Conservation (phyloP, 2,113 vertebrate genomes). For the Antennarius striatus region DNA sequence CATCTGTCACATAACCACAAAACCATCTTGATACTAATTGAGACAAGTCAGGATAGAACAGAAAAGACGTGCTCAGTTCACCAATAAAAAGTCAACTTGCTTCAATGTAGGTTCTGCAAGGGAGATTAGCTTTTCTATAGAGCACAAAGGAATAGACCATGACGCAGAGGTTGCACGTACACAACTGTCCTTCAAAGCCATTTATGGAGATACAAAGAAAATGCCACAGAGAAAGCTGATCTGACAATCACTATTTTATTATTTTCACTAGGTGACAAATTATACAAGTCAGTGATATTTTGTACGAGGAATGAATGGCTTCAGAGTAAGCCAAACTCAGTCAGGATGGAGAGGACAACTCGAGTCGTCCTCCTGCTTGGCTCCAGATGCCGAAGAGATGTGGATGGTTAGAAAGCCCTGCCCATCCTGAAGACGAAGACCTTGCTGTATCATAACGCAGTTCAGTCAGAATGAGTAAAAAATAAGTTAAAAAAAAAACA, state of each 20-base stretch:
- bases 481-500: slow-evolving; percentile 36
- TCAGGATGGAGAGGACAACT: slow-evolving; percentile 55
- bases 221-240: slow-evolving; percentile 74
- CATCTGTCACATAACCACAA: slow-evolving; percentile 42
- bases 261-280: slow-evolving; percentile 65
- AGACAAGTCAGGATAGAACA: slow-evolving; percentile 38
- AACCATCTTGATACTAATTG: slow-evolving; percentile 29
- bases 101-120: slow-evolving; percentile 39
- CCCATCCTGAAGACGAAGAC: slow-evolving; percentile 63
- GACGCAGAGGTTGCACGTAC: slow-evolving; percentile 74
- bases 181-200: slow-evolving; percentile 78
- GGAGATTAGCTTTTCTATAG: slow-evolving; percentile 49
- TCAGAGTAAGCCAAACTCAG: slow-evolving; percentile 47
- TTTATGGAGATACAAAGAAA: slow-evolving; percentile 71
- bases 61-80: slow-evolving; percentile 33
- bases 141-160: slow-evolving; percentile 71
- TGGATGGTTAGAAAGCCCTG: slow-evolving; percentile 62
- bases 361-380: slow-evolving; percentile 52
- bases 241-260: slow-evolving; percentile 80
- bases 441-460: slow-evolving; percentile 76
- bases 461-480: slow-evolving; percentile 64
- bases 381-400: slow-evolving; percentile 52
- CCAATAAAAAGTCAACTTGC: slow-evolving; percentile 44
- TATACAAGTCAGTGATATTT: slow-evolving; percentile 70
- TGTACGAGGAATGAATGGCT: slow-evolving; percentile 66